Evolutionary conservation across 2,113 vertebrate species (phyloP).

Genomic region (Girardinichthys multiradiatus): DNA sequence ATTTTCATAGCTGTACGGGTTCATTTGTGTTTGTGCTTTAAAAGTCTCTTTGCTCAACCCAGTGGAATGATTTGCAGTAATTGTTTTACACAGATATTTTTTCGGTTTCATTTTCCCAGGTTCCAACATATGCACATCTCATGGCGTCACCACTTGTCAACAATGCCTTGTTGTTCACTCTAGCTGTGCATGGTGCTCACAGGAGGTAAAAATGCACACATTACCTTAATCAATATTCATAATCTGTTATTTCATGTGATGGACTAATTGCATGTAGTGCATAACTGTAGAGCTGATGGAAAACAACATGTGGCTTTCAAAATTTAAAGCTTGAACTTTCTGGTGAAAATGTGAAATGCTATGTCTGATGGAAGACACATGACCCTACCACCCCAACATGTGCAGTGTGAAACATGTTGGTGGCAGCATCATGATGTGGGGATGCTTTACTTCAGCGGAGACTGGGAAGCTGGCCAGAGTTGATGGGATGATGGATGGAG

Average conservation of each 20-base stretch:
- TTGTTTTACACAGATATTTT: too few relatives aligned
- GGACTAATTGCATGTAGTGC: neutral
- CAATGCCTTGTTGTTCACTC: conserved; percentile 89
- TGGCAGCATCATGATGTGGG: neutral
- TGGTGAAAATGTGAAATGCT: neutral
- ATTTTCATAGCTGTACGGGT: too few relatives aligned
- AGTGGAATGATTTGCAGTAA: too few relatives aligned
- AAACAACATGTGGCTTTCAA: conserved; percentile 11
- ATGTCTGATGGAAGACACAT: neutral
- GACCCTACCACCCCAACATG: neutral
- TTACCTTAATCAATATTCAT: neutral
- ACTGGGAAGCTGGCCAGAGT: too few relatives aligned
- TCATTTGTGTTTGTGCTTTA: too few relatives aligned
- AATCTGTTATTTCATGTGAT: neutral
- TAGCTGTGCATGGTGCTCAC: conserved; percentile 90
- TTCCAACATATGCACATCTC: conserved; percentile 87
- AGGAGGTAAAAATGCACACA: conserved; percentile 79
- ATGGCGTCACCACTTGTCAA: conserved; percentile 88
- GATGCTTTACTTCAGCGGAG: neutral
- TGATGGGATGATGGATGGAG: too few relatives aligned
- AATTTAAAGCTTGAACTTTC: conserved; percentile 46
- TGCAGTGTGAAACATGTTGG: neutral
- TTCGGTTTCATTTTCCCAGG: conserved; percentile 73
- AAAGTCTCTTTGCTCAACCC: too few relatives aligned
- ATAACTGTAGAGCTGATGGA: too few relatives aligned